Evolutionary conservation across 2,113 vertebrate genomes (phyloP).

Genomic region (Ammospiza nelsoni): DNA sequence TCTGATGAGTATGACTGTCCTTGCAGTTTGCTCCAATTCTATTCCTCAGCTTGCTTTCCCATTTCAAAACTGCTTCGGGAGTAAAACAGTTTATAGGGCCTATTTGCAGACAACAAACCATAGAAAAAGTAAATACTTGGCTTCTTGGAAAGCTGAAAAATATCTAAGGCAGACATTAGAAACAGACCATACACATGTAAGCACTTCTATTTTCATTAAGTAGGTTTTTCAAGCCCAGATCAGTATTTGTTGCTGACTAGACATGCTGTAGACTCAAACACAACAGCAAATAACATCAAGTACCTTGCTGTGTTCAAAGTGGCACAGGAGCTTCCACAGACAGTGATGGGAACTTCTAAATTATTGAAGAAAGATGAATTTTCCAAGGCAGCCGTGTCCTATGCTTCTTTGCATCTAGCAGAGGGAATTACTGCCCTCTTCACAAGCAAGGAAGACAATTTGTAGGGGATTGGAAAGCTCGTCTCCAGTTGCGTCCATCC

Average conservation of each 20-base stretch:
- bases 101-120: background rate
- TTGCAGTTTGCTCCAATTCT: background rate
- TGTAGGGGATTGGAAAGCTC: constrained; percentile 61
- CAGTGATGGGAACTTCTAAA: background rate
- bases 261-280: background rate
- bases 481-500: background rate
- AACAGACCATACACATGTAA: background rate
- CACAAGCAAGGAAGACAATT: constrained; percentile 44
- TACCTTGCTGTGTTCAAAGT: constrained; percentile 45
- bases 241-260: background rate
- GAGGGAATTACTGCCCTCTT: background rate
- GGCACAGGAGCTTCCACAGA: background rate
- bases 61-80: background rate
- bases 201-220: background rate
- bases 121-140: background rate
- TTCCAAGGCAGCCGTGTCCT: background rate
- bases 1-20: background rate
- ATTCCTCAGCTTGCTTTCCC: background rate
- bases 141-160: background rate
- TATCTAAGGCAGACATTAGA: background rate
- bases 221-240: background rate
- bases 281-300: background rate
- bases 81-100: background rate
- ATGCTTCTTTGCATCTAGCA: background rate
- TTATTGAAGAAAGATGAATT: background rate